A percentile compares a stretch with the other conserved stretches of the same genome.
Evolutionary conservation across 1,140 invertebrate species (phyloP).

Genomic region (Dendrolimus kikuchii): DNA sequence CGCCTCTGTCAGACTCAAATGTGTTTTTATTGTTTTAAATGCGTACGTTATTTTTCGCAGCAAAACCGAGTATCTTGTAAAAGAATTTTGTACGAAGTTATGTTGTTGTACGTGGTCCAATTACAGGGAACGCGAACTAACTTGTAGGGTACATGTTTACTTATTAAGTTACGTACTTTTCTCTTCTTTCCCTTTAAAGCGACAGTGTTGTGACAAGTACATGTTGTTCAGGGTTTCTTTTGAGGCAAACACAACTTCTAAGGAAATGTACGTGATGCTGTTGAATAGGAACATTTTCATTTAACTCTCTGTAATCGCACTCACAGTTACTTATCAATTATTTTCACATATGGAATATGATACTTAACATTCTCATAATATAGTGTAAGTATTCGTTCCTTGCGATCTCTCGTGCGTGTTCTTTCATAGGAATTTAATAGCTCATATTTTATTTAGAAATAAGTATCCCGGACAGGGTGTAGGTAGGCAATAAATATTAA

Average conservation of each 20-base stretch:
- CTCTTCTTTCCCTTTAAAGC: conserved; percentile 5
- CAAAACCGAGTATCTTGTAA: conserved; percentile 23
- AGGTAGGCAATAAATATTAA: conserved; percentile 43
- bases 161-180: conserved; percentile 6
- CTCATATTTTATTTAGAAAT: conserved; percentile 19
- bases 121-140: conserved; percentile 19
- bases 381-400: background rate
- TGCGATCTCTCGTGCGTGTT: conserved; percentile 9
- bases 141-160: conserved; percentile 9
- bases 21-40: conserved; percentile 55
- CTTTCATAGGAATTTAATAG: conserved; percentile 19
- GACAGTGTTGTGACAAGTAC: conserved; percentile 6
- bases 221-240: no score
- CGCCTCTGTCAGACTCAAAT: conserved; percentile 34
- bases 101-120: conserved; percentile 28
- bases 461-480: conserved; percentile 12
- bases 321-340: no score
- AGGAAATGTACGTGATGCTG: no score
- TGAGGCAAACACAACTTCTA: no score
- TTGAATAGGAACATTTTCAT: no score
- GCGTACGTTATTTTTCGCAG: conserved; percentile 39
- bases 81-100: conserved; percentile 34
- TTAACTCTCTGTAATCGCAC: no score
- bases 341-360: no score
- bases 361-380: background rate